These are phyloP conservation scores for Philhelius pedissequus DNA, from an alignment of 2,888 invertebrate genomes.

Conservation along the genomic window DNA sequence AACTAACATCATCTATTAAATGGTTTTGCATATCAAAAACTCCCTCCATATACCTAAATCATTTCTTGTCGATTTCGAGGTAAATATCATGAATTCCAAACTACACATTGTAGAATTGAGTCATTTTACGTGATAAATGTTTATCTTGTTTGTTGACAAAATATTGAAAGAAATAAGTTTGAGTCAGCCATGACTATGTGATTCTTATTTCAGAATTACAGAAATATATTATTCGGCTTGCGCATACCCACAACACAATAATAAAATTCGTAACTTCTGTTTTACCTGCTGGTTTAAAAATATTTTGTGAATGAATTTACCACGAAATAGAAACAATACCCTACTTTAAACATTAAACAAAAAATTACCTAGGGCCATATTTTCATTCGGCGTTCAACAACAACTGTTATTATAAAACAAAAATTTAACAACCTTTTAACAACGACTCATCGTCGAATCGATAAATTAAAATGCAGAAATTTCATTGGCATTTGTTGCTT, in stretches of 20 bases:
- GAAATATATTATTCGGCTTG: background rate
- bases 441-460: background rate
- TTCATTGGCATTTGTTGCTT: background rate
- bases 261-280: background rate
- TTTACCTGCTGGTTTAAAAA: background rate
- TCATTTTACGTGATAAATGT: background rate
- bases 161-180: background rate
- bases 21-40: background rate
- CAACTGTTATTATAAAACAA: background rate
- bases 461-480: background rate
- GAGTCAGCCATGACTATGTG: background rate
- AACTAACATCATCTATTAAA: background rate
- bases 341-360: background rate
- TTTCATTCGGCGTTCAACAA: background rate
- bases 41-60: too few relatives aligned
- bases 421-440: slow-evolving; percentile 6
- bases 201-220: background rate
- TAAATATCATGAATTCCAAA: background rate
- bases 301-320: background rate
- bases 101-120: background rate
- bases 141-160: background rate
- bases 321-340: background rate
- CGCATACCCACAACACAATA: background rate
- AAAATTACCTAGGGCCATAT: background rate
- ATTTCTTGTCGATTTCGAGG: background rate